phyloP scores from a whole-genome alignment of 1,140 invertebrate genomes.

The Aphelenchoides besseyi region DNA sequence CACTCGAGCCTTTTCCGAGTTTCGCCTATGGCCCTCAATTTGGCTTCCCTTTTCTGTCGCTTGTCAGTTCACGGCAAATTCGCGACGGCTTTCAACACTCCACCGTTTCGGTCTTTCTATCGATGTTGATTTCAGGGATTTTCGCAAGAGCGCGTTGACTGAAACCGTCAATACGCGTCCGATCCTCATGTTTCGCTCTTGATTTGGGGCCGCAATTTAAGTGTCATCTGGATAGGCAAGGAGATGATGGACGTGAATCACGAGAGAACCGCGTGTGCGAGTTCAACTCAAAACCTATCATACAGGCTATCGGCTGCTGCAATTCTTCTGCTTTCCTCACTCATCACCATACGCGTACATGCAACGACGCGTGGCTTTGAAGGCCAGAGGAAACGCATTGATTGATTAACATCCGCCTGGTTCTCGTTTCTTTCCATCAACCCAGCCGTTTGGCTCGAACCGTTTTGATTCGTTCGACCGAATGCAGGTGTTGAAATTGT shows the following conservation, averaged over 20 bases:
- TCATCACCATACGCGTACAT: not conserved
- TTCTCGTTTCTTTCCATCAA: not conserved
- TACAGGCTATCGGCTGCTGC: not conserved
- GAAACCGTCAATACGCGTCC: too few species aligned
- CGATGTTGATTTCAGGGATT: too few species aligned
- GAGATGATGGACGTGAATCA: not conserved
- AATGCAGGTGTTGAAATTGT: not conserved
- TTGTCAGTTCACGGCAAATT: not conserved
- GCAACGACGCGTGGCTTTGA: not conserved
- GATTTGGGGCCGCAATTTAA: not conserved
- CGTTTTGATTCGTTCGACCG: not conserved
- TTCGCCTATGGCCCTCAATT: not conserved
- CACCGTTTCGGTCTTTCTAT: not conserved
- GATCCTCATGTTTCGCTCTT: too few species aligned
- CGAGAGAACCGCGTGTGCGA: not conserved
- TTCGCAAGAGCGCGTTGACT: too few species aligned
- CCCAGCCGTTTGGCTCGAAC: not conserved
- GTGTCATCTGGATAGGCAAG: not conserved
- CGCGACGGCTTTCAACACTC: too few species aligned
- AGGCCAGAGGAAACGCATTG: not conserved
- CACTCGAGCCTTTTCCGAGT: not conserved
- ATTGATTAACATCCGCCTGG: conserved; percentile 2
- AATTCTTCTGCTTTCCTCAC: not conserved
- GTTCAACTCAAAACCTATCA: not conserved
- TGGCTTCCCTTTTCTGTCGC: not conserved